Percentiles rank a stretch among this genome's conserved stretches.
These are phyloP conservation scores for Dasypogon diadema DNA, from an alignment of 2,888 invertebrate genomes.

Conservation along the genomic window DNA sequence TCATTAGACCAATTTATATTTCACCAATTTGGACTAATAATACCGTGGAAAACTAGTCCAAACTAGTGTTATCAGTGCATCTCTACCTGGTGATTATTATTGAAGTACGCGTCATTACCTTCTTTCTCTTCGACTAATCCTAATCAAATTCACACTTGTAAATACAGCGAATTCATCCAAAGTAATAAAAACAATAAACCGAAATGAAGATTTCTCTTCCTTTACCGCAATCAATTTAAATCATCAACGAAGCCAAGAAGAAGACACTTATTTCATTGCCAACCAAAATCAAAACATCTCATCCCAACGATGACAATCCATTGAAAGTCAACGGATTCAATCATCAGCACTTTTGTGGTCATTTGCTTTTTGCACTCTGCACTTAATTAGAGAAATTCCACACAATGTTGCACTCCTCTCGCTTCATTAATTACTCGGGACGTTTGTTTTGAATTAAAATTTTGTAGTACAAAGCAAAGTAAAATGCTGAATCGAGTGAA, in stretches of 20 bases:
- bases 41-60: no score
- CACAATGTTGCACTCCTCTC: not conserved
- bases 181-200: not conserved
- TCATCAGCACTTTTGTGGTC: not conserved
- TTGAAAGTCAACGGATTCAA: not conserved
- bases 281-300: not conserved
- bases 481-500: not conserved
- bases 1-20: no score
- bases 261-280: not conserved
- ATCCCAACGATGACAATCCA: not conserved
- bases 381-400: not conserved
- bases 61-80: no score
- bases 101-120: no score
- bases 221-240: not conserved
- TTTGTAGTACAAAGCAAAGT: not conserved
- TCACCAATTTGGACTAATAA: no score
- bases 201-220: not conserved
- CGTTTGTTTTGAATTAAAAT: not conserved
- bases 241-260: not conserved
- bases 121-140: no score
- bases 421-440: not conserved
- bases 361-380: not conserved
- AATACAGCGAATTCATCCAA: no score
- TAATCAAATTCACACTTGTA: no score
- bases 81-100: no score